Conservation (phyloP, 2,113 vertebrate species). For the Epinephelus cyanopodus region DNA sequence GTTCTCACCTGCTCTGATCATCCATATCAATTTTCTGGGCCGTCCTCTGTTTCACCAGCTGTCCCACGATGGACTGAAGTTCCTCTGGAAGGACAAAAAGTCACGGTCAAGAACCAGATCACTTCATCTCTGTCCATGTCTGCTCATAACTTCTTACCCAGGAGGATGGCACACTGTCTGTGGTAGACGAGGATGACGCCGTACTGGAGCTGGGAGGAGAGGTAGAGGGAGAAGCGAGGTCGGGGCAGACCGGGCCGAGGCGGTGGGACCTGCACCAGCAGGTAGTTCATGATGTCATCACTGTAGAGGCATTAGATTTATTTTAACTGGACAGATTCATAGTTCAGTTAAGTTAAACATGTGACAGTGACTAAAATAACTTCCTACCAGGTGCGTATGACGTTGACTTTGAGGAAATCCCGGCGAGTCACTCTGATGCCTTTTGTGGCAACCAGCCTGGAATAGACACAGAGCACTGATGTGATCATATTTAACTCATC, state of each 20-base stretch:
- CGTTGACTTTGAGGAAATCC: slow-evolving; percentile 89
- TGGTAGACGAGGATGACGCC: slow-evolving; percentile 88
- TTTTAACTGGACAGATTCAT: not conserved
- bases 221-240: slow-evolving; percentile 92
- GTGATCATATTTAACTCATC: not conserved
- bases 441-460: slow-evolving; percentile 90
- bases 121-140: not conserved
- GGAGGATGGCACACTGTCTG: slow-evolving; percentile 88
- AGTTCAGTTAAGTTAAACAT: not conserved
- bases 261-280: slow-evolving; percentile 84
- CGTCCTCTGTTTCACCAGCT: slow-evolving; percentile 71
- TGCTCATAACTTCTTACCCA: slow-evolving; percentile 80
- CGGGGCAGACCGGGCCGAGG: slow-evolving; percentile 77
- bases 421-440: slow-evolving; percentile 84
- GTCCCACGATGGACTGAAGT: slow-evolving; percentile 81
- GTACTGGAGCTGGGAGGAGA: slow-evolving; percentile 91
- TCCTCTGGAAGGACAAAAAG: slow-evolving; percentile 83
- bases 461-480: not conserved
- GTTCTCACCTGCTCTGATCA: slow-evolving; percentile 68
- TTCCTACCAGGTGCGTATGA: slow-evolving; percentile 88
- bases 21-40: slow-evolving; percentile 82
- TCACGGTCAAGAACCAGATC: not conserved
- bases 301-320: slow-evolving; percentile 63
- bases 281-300: slow-evolving; percentile 87
- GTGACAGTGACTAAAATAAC: not conserved